phyloP scores from a whole-genome alignment of 2,888 invertebrate genomes.

The Dolomedes plantarius region DNA sequence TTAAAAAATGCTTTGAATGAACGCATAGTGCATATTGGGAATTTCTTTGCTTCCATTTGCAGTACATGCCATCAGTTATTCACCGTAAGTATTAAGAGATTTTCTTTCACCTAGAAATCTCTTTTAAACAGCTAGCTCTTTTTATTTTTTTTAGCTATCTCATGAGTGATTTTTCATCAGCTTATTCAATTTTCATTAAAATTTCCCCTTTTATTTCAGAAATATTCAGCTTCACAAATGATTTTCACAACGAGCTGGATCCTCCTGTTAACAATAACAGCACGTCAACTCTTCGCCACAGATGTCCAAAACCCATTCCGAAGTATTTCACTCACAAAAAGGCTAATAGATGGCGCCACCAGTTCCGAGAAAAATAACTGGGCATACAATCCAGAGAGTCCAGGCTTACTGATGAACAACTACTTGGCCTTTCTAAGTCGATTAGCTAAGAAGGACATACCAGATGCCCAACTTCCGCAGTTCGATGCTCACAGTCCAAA shows the following conservation, averaged over 20 bases:
- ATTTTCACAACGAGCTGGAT: slow-evolving; percentile 24
- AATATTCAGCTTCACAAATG: neutral
- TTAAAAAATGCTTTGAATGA: too few species aligned
- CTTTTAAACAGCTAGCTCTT: too few species aligned
- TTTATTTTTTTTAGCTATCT: too few species aligned
- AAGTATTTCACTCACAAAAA: slow-evolving; percentile 10
- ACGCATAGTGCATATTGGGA: too few species aligned
- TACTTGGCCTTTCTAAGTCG: slow-evolving; percentile 54
- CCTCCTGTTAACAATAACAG: slow-evolving; percentile 29
- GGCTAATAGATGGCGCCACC: slow-evolving; percentile 24
- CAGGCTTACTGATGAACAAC: slow-evolving; percentile 45
- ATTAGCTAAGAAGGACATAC: slow-evolving; percentile 34
- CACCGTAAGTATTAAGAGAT: too few species aligned
- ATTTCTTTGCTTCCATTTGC: too few species aligned
- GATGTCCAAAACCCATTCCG: slow-evolving; percentile 1
- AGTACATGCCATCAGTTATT: too few species aligned
- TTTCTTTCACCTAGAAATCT: too few species aligned
- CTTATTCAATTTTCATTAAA: too few species aligned
- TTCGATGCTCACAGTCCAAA: slow-evolving; percentile 34
- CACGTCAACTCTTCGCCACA: neutral
- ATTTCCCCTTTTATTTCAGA: neutral
- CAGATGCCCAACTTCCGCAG: neutral
- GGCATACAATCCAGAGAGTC: neutral
- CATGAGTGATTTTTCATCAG: too few species aligned
- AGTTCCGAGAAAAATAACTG: neutral